phyloP scores from a whole-genome alignment of 1,140 invertebrate species.

The Radopholus similis region DNA sequence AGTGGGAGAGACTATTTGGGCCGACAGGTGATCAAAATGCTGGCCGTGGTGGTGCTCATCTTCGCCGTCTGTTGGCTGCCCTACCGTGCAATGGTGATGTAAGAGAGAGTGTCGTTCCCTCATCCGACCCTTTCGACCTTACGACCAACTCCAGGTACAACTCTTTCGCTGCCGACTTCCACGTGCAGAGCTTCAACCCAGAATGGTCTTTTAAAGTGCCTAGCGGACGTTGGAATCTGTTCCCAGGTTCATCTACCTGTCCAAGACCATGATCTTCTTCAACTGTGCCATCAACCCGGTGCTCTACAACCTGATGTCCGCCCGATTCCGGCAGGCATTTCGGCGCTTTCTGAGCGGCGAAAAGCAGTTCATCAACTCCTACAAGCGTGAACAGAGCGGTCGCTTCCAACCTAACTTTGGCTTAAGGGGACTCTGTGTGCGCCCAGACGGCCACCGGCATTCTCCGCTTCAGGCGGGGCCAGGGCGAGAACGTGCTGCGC shows the following conservation, averaged over 20 bases:
- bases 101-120: too few species aligned
- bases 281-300: slow-evolving; percentile 71
- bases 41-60: slow-evolving; percentile 64
- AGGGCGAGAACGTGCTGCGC: not conserved
- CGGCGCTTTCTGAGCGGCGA: slow-evolving; percentile 5
- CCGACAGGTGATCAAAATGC: slow-evolving; percentile 66
- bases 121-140: too few species aligned
- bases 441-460: not conserved
- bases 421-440: not conserved
- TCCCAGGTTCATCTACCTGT: slow-evolving; percentile 62
- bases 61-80: slow-evolving; percentile 67
- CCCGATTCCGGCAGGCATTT: slow-evolving; percentile 70
- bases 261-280: slow-evolving; percentile 51
- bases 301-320: slow-evolving; percentile 80
- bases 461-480: not conserved
- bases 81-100: slow-evolving; percentile 53
- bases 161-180: slow-evolving; percentile 45
- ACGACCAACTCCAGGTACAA: too few species aligned
- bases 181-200: slow-evolving; percentile 29
- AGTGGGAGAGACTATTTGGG: not conserved
- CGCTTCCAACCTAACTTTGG: not conserved
- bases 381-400: not conserved
- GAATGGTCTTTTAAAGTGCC: slow-evolving; percentile 34
- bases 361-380: slow-evolving; percentile 9
- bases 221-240: slow-evolving; percentile 63